Conservation (phyloP, 2,888 invertebrate species). For the Caenorhabditis sp. region DNA sequence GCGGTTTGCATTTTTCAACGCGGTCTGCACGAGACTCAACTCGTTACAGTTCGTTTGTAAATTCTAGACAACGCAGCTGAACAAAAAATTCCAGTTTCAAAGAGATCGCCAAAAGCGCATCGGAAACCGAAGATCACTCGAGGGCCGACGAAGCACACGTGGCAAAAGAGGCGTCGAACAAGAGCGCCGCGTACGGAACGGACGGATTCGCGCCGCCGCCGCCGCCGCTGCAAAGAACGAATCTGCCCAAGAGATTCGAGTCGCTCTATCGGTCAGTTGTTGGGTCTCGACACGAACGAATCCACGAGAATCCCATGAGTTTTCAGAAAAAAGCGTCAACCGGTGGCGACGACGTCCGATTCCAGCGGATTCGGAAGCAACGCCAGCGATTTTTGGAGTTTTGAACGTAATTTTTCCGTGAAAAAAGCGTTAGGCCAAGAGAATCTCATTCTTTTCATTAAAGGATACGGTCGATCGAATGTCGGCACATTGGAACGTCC, state of each 20-base stretch:
- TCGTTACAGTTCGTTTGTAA: slow-evolving; percentile 27
- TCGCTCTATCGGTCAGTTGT: slow-evolving; percentile 30
- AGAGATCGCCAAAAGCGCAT: slow-evolving; percentile 21
- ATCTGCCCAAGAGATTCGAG: slow-evolving; percentile 47
- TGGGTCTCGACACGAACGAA: no score
- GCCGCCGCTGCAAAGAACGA: slow-evolving; percentile 10
- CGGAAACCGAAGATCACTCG: slow-evolving; percentile 23
- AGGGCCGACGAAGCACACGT: neutral
- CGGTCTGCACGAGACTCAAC: slow-evolving; percentile 35
- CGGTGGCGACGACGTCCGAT: slow-evolving; percentile 10
- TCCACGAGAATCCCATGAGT: no score
- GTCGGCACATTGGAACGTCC: slow-evolving; percentile 34
- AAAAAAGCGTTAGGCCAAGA: no score
- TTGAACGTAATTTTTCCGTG: slow-evolving; percentile 15
- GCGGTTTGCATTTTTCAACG: slow-evolving; percentile 48
- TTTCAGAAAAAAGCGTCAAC: slow-evolving; percentile 48
- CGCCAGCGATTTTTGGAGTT: slow-evolving; percentile 51
- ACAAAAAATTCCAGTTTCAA: slow-evolving; percentile 17
- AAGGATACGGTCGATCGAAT: slow-evolving; percentile 45
- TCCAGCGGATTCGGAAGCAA: slow-evolving; percentile 55
- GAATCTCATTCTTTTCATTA: neutral
- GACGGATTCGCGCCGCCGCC: slow-evolving; percentile 64
- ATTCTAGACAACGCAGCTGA: neutral
- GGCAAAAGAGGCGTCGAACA: neutral
- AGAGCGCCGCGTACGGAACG: slow-evolving; percentile 50